Conservation (phyloP, 1,140 invertebrate genomes). For the Pentalonia nigronervosa region DNA sequence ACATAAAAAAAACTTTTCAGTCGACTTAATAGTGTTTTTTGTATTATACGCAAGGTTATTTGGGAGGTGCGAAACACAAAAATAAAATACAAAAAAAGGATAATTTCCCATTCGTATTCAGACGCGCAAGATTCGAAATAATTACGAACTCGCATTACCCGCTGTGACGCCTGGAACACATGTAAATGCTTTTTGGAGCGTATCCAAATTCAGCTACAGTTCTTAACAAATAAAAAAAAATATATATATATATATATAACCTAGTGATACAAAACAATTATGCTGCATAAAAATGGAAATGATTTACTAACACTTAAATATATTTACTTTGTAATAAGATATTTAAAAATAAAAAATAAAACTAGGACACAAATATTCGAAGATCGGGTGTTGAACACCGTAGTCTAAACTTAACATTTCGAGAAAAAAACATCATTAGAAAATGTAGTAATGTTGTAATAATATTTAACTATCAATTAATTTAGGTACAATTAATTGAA, state of each 20-base stretch:
- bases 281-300: background rate
- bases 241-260: conserved; percentile 1
- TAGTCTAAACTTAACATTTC: background rate
- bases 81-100: conserved; percentile 37
- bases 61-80: conserved; percentile 1
- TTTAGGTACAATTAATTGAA: too few species aligned
- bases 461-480: too few species aligned
- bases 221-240: conserved; percentile 13
- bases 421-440: background rate
- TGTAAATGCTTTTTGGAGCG: conserved; percentile 43
- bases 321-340: background rate
- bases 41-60: background rate
- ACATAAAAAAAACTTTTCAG: conserved; percentile 39
- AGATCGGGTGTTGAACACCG: background rate
- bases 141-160: conserved; percentile 35
- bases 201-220: conserved; percentile 38
- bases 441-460: background rate
- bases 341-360: background rate
- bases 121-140: conserved; percentile 40
- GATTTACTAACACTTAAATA: background rate
- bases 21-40: conserved; percentile 45
- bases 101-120: conserved; percentile 55
- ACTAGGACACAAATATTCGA: background rate
- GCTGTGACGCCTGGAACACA: conserved; percentile 9
- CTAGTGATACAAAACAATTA: background rate